Evolutionary conservation across 2,797 vertebrate genomes (phyloP).

Genomic region (Protosalanx chinensis): DNA sequence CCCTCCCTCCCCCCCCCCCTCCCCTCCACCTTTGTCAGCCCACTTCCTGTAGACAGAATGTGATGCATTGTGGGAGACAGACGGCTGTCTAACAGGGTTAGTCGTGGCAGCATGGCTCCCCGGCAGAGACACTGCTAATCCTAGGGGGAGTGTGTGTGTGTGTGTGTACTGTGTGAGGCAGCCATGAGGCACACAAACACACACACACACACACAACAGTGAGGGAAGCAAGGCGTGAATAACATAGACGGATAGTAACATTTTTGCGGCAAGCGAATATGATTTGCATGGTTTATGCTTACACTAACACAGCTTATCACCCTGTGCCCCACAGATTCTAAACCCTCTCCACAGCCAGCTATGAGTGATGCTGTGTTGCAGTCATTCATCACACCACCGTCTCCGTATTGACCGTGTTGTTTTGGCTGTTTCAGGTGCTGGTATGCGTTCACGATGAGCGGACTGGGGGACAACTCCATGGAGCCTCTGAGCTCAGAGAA

Average conservation of each 20-base stretch:
- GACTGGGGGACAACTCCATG: slow-evolving; percentile 89
- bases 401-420: slow-evolving; percentile 10
- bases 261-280: slow-evolving; percentile 58
- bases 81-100: slow-evolving; percentile 72
- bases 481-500: slow-evolving; percentile 82
- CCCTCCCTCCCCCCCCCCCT: slow-evolving; percentile 44
- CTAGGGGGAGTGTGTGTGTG: not conserved
- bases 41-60: slow-evolving; percentile 68
- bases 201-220: slow-evolving; percentile 39
- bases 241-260: slow-evolving; percentile 46
- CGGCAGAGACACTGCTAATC: slow-evolving; percentile 69
- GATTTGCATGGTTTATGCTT: slow-evolving; percentile 67
- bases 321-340: slow-evolving; percentile 18
- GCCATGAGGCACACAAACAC: slow-evolving; percentile 41
- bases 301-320: slow-evolving; percentile 49
- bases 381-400: slow-evolving; percentile 36
- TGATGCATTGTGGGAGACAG: slow-evolving; percentile 70
- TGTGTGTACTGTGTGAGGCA: slow-evolving; percentile 42
- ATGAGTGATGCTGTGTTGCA: slow-evolving; percentile 32
- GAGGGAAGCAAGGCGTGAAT: slow-evolving; percentile 62
- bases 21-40: slow-evolving; percentile 36
- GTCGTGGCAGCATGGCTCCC: slow-evolving; percentile 64
- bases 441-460: slow-evolving; percentile 86
- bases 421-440: slow-evolving; percentile 76
- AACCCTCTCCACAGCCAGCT: slow-evolving; percentile 21